Evolutionary conservation across 2,888 invertebrate genomes (phyloP).

Genomic region (Brachyptera risi): DNA sequence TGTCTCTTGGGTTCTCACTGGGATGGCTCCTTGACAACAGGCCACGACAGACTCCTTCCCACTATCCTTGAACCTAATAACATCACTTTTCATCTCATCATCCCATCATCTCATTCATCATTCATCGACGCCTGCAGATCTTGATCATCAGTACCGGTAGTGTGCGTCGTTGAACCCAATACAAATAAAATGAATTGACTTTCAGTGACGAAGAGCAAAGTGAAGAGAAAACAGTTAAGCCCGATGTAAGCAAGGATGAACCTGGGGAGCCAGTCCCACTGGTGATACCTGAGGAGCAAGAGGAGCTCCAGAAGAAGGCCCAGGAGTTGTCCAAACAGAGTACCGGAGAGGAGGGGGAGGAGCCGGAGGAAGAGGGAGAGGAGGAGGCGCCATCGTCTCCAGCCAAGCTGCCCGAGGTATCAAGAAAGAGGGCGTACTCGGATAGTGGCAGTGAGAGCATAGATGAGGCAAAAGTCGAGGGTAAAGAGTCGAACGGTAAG

Average conservation of each 20-base stretch:
- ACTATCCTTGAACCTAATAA: too few species aligned
- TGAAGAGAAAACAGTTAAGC: too few species aligned
- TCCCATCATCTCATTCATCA: too few species aligned
- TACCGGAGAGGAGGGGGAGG: slow-evolving; percentile 44
- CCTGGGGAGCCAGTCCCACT: slow-evolving; percentile 48
- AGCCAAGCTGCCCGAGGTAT: slow-evolving; percentile 48
- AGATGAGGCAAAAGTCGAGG: slow-evolving; percentile 35
- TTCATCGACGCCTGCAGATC: too few species aligned
- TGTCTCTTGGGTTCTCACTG: too few species aligned
- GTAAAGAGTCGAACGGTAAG: slow-evolving; percentile 27
- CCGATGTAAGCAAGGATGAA: slow-evolving; percentile 43
- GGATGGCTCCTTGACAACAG: too few species aligned
- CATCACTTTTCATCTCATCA: too few species aligned
- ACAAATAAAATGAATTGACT: too few species aligned
- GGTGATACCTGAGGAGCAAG: slow-evolving; percentile 52
- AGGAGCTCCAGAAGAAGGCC: slow-evolving; percentile 53
- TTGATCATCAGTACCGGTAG: too few species aligned
- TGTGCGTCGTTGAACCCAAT: too few species aligned
- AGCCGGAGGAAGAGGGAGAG: slow-evolving; percentile 43
- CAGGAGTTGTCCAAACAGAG: slow-evolving; percentile 50
- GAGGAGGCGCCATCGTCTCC: slow-evolving; percentile 50
- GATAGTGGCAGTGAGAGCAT: slow-evolving; percentile 48
- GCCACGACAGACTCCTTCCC: too few species aligned
- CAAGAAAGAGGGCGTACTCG: slow-evolving; percentile 43
- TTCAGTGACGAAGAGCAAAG: slow-evolving; percentile 1